Evolutionary conservation across 2,113 vertebrate species (phyloP).

Genomic region (Kryptolebias marmoratus): DNA sequence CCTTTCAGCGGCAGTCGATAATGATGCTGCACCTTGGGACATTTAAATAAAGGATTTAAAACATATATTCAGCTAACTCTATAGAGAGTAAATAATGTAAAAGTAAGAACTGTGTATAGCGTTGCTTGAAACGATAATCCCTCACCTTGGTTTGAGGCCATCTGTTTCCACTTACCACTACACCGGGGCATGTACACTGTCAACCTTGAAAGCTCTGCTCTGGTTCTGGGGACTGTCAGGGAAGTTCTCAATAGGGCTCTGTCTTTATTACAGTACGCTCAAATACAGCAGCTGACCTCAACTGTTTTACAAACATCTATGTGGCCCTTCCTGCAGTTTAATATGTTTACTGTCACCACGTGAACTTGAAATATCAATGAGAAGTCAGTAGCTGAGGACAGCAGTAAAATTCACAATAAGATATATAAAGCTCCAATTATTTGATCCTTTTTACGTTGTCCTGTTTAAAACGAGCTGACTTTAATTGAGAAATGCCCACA

Average conservation of each 20-base stretch:
- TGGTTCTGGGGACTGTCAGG: conserved; percentile 71
- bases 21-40: background rate
- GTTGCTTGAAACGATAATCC: conserved; percentile 64
- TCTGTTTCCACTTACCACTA: conserved; percentile 80
- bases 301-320: conserved; percentile 53
- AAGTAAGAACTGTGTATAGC: conserved; percentile 36
- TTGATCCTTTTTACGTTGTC: background rate
- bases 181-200: conserved; percentile 77
- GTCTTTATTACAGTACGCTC: conserved; percentile 74
- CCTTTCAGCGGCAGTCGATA: too few relatives aligned
- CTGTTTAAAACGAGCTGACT: conserved; percentile 1
- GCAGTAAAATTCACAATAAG: background rate
- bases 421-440: background rate
- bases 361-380: conserved; percentile 3
- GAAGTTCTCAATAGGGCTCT: conserved; percentile 76
- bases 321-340: conserved; percentile 37
- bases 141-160: conserved; percentile 73
- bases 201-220: conserved; percentile 74
- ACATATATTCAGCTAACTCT: too few relatives aligned
- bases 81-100: conserved; percentile 28
- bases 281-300: conserved; percentile 62
- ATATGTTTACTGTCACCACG: conserved; percentile 22
- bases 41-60: background rate
- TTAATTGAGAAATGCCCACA: conserved; percentile 67
- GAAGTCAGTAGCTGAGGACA: conserved; percentile 1